These are phyloP conservation scores for Pangasianodon hypophthalmus DNA, from an alignment of 2,113 vertebrate species.

Conservation along the genomic window DNA sequence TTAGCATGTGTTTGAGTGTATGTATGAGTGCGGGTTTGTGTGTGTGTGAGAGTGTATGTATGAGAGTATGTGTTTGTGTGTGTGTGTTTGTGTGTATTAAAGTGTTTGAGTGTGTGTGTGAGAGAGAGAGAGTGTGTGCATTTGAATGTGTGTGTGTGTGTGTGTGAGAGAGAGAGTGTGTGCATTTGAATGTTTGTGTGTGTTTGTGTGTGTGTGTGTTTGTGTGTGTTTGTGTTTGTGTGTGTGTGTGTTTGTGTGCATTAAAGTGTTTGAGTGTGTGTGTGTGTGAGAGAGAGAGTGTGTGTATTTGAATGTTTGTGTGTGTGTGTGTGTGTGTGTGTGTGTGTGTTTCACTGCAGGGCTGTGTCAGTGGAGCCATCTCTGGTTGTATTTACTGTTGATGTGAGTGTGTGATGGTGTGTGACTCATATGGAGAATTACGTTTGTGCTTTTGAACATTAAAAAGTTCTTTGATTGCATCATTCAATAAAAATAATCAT, in stretches of 20 bases:
- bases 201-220: neutral
- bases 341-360: neutral
- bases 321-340: neutral
- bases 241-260: neutral
- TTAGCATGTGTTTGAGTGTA: too few species aligned
- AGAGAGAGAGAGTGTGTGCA: neutral
- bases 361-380: neutral
- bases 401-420: neutral
- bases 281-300: neutral
- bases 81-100: neutral
- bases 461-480: neutral
- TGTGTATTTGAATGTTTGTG: neutral
- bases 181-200: neutral
- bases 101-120: neutral
- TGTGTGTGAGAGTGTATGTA: neutral
- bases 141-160: neutral
- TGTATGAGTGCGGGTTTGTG: neutral
- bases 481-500: neutral
- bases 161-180: neutral
- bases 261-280: neutral
- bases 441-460: neutral
- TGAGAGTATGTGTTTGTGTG: neutral
- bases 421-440: slow-evolving; percentile 13
- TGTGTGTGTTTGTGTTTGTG: neutral
- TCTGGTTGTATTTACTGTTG: neutral